Evolutionary conservation across 2,113 vertebrate species (phyloP), one percentile per base, ranked within the genome.

Genomic region (Corapipo altera): DNA sequence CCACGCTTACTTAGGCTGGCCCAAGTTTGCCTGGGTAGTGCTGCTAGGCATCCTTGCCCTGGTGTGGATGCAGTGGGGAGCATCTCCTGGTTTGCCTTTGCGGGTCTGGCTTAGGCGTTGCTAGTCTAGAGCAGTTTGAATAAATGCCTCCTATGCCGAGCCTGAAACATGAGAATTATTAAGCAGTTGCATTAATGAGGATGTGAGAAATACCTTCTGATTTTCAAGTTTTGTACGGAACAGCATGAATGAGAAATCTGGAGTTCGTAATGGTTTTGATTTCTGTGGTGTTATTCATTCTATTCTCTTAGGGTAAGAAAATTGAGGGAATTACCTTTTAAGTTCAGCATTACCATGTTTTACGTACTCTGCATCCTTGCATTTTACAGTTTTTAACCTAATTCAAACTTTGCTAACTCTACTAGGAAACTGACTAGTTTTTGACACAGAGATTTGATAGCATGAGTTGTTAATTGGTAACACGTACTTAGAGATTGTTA

Each of bases 11-110:
- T 57, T 39, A 3, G 9, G 4, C 41, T 48, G 70, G 35, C 41
- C 0, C 0, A n/a, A 3, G 37, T 32, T 32, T 46, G 15, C 35
- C n/a, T 2, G 3, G 2, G 18, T 19, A 11, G 3, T 22, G 23
- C 41, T 35, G 15, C 48, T 21, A 18, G 30, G 12, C 19, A 26
- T 49, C 70, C 17, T 46, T 12, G 2, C 5, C 0, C 3, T 61
- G 66, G 6, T 26, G 17, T n/a, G 15, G 8, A 4, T 44, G 8
- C 0, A 0, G 6, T 17, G 15, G 16, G 20, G 28, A 69, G 13
- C 24, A 22, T 48, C 66, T 59, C 35, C 33, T 51, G 12, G 5
- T 57, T 85, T 85, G 16, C 5, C 58, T 85, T 65, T 48, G 48
- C 27, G 65, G 21, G 3, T 48, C 41, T 87, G 11, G 3, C 41